Evolutionary conservation across 2,888 invertebrate genomes (phyloP).

Genomic region (Holacanthella duospinosa): DNA sequence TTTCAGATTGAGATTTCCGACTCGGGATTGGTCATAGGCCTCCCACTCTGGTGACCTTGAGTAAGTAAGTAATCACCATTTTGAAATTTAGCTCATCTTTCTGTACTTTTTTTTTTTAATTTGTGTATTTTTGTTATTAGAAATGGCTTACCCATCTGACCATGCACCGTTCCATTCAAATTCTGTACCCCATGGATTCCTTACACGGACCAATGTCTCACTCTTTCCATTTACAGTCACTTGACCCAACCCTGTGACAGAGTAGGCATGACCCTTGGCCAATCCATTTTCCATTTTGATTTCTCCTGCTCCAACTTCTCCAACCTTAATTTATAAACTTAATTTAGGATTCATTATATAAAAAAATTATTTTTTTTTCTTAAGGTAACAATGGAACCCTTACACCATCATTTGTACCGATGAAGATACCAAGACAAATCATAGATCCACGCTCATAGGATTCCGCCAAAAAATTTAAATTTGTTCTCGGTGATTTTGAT

Average conservation of each 20-base stretch:
- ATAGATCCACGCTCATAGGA: not conserved
- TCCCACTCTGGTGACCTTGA: not conserved
- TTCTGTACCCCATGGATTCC: not conserved
- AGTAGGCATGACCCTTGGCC: not conserved
- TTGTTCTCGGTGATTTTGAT: not conserved
- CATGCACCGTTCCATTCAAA: slow-evolving; percentile 3
- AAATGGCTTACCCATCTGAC: not conserved
- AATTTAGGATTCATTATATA: not conserved
- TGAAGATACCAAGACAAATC: not conserved
- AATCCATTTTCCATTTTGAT: not conserved
- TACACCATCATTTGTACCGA: not conserved
- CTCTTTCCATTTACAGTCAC: not conserved
- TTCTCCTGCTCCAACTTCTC: slow-evolving; percentile 1
- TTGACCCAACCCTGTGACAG: not conserved
- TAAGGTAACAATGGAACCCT: too few relatives aligned
- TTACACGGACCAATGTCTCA: not conserved
- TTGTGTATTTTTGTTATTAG: not conserved
- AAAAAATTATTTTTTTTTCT: not conserved
- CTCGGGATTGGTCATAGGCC: not conserved
- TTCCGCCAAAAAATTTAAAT: not conserved
- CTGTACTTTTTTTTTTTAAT: not conserved
- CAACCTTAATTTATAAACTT: not conserved
- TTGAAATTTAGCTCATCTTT: not conserved
- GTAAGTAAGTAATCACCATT: not conserved
- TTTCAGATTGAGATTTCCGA: not conserved